Conservation (phyloP, 1,140 invertebrate species). For the Phymorhynchus buccinoides region DNA sequence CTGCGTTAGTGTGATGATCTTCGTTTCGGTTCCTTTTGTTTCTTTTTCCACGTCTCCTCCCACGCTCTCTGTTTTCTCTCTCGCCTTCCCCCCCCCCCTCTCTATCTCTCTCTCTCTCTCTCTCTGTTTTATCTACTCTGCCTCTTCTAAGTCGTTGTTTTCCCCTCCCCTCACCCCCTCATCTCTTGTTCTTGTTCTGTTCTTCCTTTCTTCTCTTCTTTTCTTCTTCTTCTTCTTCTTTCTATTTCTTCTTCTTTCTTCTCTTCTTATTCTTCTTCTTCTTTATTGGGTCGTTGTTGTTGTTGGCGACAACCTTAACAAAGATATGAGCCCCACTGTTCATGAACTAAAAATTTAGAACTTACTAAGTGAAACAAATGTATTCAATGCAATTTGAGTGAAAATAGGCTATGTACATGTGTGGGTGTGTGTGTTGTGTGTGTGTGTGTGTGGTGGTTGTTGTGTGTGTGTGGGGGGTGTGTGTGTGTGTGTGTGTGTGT, state of each 20-base stretch:
- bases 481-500: not conserved
- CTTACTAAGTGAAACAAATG: no score
- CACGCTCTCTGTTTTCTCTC: not conserved
- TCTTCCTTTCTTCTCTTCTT: not conserved
- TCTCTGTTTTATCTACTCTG: not conserved
- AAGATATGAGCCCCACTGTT: no score
- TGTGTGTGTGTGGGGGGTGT: no score
- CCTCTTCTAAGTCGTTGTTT: no score
- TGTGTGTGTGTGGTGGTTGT: not conserved
- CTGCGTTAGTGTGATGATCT: no score
- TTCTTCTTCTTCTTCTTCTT: not conserved
- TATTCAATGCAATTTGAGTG: no score
- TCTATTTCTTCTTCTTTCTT: not conserved
- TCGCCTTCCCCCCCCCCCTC: slow-evolving; percentile 8
- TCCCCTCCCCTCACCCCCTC: not conserved
- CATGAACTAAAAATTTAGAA: no score
- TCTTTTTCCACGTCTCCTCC: not conserved
- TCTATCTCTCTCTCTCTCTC: slow-evolving; percentile 22
- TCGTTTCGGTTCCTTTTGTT: not conserved
- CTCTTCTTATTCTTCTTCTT: not conserved
- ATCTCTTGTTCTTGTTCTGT: no score
- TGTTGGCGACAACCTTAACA: no score
- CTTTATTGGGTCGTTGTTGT: no score
- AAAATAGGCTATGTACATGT: not conserved
- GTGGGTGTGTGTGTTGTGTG: not conserved